Base-by-base conservation (phyloP, 1,140 invertebrate species). In the Andricus grossulariae region DNA sequence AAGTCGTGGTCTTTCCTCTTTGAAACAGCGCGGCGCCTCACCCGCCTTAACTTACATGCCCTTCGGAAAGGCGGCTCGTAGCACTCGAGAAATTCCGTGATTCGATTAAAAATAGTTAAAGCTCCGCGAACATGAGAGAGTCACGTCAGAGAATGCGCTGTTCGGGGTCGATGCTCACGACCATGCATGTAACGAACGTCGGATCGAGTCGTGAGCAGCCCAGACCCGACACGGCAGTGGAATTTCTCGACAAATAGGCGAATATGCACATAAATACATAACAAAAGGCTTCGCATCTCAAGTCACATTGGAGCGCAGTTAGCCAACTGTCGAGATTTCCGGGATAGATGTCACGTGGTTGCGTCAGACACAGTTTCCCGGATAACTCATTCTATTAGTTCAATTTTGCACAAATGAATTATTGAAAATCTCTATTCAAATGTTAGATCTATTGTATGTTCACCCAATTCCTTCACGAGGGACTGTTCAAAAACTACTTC, bases 241-340 rank as follows among this genome's bases (percentile, higher is more conserved):
- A 86, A 87, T 88, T 87, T 88, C 86, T 87, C 84, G 83, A 88
- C 86, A 88, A 88, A 88, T 88, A 87, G 85, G 85, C 82, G 83
- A 87, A 87, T 87, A 86, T 88, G 84, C 85, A 83, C 85, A 88
- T 87, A 87, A 87, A 87, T 86, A 87, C 84, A 86, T 87, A 83
- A 84, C 86, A 85, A 82, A 86, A 80, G 71, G 49, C 52, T 57
- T 79, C 81, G 82, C 82, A 74, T 75, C 74, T 71, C 82, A 78
- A 80, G 82, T 82, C 78, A 78, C 74, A 82, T 82, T 82, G 78
- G 66, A 74, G 51, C 72, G 74, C 77, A 60, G 57, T 66, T 66
- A 66, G 60, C 25, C 6, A 66, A 66, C 57, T 66, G 57, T 66
- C 57, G 57, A 45, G 75, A 73, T 73, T 77, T 77, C 71, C 39